Percentiles rank a stretch among this genome's conserved stretches.
These are phyloP conservation scores for Bhutanitis thaidina DNA, from an alignment of 2,888 invertebrate genomes.

Conservation along the genomic window DNA sequence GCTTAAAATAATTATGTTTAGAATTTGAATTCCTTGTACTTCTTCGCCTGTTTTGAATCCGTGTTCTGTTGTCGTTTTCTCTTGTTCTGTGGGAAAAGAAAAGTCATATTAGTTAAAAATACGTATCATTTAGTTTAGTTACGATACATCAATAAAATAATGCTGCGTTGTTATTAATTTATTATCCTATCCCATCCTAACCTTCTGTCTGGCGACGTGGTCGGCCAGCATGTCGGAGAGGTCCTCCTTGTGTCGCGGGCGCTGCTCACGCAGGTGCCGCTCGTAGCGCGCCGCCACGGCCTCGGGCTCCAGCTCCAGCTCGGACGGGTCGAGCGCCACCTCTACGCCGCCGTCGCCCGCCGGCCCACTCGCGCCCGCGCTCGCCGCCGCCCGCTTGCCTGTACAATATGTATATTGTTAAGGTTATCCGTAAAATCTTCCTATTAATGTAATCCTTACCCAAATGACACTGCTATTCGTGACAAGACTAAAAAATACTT, in stretches of 20 bases:
- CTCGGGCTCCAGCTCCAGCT: conserved; percentile 96
- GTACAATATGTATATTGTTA: neutral
- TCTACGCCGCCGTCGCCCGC: conserved; percentile 88
- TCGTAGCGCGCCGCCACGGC: conserved; percentile 98
- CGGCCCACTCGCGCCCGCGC: conserved; percentile 32
- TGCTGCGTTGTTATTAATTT: too few relatives aligned
- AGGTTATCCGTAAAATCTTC: too few relatives aligned
- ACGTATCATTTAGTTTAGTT: too few relatives aligned
- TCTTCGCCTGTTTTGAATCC: conserved; percentile 94
- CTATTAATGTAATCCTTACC: too few relatives aligned
- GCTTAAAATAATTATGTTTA: conserved; percentile 49
- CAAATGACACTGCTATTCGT: too few relatives aligned
- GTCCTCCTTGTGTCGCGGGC: conserved; percentile 94
- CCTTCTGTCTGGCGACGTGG: conserved; percentile 97
- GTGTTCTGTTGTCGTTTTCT: conserved; percentile 94
- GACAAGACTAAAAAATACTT: too few relatives aligned
- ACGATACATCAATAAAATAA: too few relatives aligned
- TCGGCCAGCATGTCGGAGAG: conserved; percentile 99
- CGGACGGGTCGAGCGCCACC: conserved; percentile 97
- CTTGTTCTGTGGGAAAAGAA: conserved; percentile 86
- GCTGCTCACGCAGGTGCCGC: conserved; percentile 95
- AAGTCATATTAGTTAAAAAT: too few relatives aligned
- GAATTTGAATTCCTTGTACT: conserved; percentile 99
- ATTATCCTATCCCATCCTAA: too few relatives aligned
- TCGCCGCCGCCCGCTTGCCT: conserved; percentile 46